Evolutionary conservation across 2,888 invertebrate genomes (phyloP), one percentile per base, ranked within the genome.

Genomic region (Erynnis tages): DNA sequence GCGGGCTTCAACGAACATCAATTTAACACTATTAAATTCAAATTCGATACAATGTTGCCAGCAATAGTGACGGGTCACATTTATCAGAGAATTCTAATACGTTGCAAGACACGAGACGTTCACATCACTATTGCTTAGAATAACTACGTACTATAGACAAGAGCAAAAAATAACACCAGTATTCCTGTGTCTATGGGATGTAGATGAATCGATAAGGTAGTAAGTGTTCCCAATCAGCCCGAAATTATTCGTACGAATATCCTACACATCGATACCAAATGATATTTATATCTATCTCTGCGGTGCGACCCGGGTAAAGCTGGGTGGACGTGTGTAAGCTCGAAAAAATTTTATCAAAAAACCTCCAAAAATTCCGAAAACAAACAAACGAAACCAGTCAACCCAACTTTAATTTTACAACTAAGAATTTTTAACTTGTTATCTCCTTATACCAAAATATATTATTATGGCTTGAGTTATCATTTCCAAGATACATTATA

Each of bases 381-480:
- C 30, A 13, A 25, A 17, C 16, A 54, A 59, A 66, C 65, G 62
- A 62, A 62, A 61, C 60, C 63, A 54, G 67, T 70, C 73, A 63
- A 78, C 74, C 78, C 77, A 76, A 79, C 71, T 73, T 72, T 43
- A 54, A 67, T 19, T 50, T 43, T 69, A 71, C 58, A 78, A 79
- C 77, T 76, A 81, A 73, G 62, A 77, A 76, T 73, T 79, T 78
- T 40, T 73, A 69, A 72, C 54, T 64, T 69, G 69, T 77, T 67
- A 79, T 69, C 71, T 76, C 70, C 84, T 87, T 87, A 88, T 89
- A 86, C 88, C 88, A 89, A 89, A 89, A 88, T 88, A 88, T 86
- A 86, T 88, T 85, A 87, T 88, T 89, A 89, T 89, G 88, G 88
- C 88, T 84, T 79, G 78, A 79, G 76, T 85, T 83, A 77, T 80